These are phyloP conservation scores for Lysandra bellargus DNA, from an alignment of 2,888 invertebrate genomes.

Conservation along the genomic window DNA sequence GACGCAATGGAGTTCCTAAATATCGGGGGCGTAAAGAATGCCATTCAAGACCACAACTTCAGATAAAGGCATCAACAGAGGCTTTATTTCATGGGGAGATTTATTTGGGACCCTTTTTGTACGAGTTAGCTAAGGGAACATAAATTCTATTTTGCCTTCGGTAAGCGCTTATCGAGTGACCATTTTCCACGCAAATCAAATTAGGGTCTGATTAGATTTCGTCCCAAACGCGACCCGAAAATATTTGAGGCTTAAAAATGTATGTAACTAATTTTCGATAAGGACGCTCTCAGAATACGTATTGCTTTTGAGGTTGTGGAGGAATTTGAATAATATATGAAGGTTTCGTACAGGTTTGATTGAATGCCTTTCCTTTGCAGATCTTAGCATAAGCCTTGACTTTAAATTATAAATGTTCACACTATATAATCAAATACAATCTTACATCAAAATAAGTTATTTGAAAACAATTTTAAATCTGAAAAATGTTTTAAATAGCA, in stretches of 20 bases:
- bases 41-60: slow-evolving; percentile 53
- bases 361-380: background rate
- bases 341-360: background rate
- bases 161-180: slow-evolving; percentile 68
- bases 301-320: slow-evolving; percentile 2
- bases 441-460: too few relatives aligned
- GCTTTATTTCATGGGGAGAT: slow-evolving; percentile 71
- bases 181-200: slow-evolving; percentile 72
- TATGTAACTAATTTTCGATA: slow-evolving; percentile 27
- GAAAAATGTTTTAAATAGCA: too few relatives aligned
- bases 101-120: slow-evolving; percentile 69
- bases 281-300: slow-evolving; percentile 8
- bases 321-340: background rate
- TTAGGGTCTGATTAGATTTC: slow-evolving; percentile 63
- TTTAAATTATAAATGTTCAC: background rate
- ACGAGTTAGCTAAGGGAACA: slow-evolving; percentile 63
- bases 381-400: background rate
- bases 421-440: too few relatives aligned
- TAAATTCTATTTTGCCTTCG: slow-evolving; percentile 68
- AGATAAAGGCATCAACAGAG: slow-evolving; percentile 69
- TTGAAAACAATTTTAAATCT: too few relatives aligned
- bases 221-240: slow-evolving; percentile 30
- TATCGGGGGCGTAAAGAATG: slow-evolving; percentile 50
- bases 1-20: slow-evolving; percentile 33
- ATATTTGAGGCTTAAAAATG: slow-evolving; percentile 28